Conservation (phyloP, 1,140 invertebrate species). For the Trissolcus basalis region DNA sequence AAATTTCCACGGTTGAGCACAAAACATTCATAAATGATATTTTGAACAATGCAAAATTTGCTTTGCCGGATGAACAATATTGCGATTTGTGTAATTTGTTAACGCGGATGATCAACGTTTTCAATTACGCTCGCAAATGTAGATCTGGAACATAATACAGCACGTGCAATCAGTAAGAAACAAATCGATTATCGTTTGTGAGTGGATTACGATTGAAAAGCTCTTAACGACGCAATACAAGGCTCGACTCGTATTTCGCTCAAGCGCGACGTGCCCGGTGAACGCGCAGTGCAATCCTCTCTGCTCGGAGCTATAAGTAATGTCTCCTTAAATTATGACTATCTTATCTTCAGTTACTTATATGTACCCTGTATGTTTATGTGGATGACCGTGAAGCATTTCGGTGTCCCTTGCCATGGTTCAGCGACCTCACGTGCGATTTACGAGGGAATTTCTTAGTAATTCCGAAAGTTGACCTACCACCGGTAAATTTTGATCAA, state of each 20-base stretch:
- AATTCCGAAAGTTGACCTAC: conserved; percentile 58
- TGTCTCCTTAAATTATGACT: conserved; percentile 64
- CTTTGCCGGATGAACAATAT: no score
- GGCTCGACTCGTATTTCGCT: conserved; percentile 59
- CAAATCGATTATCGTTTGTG: conserved; percentile 58
- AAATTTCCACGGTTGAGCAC: no score
- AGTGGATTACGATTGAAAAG: conserved; percentile 62
- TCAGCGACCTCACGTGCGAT: conserved; percentile 57
- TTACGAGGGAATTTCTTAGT: conserved; percentile 57
- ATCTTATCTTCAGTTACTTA: conserved; percentile 64
- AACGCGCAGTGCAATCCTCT: conserved; percentile 56
- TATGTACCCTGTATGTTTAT: conserved; percentile 61
- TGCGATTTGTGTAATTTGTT: conserved; percentile 10
- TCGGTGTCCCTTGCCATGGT: conserved; percentile 62
- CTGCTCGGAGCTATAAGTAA: conserved; percentile 59
- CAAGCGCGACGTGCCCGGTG: conserved; percentile 54
- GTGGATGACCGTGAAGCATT: conserved; percentile 63
- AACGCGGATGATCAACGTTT: conserved; percentile 14
- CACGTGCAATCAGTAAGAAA: conserved; percentile 55
- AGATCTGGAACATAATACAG: conserved; percentile 51
- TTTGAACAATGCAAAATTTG: no score
- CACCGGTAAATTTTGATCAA: conserved; percentile 45
- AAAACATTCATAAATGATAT: no score
- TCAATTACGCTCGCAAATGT: conserved; percentile 49
- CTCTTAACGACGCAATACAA: conserved; percentile 62